Base-by-base conservation (phyloP, 2,113 vertebrate species). In the Promerops cafer region DNA sequence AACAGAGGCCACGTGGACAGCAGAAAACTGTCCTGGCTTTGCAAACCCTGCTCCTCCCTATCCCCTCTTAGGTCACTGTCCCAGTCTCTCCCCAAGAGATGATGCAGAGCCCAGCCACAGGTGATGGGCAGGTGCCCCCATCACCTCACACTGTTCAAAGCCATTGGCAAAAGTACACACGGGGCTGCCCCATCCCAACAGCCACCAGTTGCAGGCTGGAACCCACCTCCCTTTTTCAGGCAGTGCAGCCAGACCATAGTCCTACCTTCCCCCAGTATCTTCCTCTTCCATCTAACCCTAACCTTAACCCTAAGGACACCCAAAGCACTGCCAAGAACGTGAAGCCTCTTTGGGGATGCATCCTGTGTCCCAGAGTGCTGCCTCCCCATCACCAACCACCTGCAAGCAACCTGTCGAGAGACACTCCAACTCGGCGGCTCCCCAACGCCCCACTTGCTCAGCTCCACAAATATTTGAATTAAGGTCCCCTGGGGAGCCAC, bases 391-490 rank as follows among this genome's bases (percentile, higher is more conserved):
- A 23, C 88, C 79, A 90, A 89, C 89, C 94, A 96, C 96, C 96
- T 95, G 95, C 76, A 2, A 92, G 80, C 80, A 94, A 96, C 95
- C 94, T 92, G 90, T 56, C 30, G 54, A 89, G 94, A 96, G 90
- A 94, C 72, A 39, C 95, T 95, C 94, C 93, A 94, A 81, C 61
- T 90, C 90, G 0, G 60, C 37, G 1, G 86, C 83, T 96, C 91
- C 96, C 95, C 89, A 93, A 94, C 60, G 90, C 94, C 97, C 96
- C 95, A 94, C 96, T 93, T 95, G 93, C 95, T 95, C 96, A 95
- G 95, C 94, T 96, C 96, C 96, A 95, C 96, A 96, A 97, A 96
- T 96, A 97, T 97, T 97, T 97, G 97, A 97, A 95, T 97, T 96
- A 97, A 95, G 88, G 95, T 96, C 95, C 97, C 97, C 95, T 59